Conservation (phyloP, 2,113 vertebrate genomes). For the Mellivora capensis region DNA sequence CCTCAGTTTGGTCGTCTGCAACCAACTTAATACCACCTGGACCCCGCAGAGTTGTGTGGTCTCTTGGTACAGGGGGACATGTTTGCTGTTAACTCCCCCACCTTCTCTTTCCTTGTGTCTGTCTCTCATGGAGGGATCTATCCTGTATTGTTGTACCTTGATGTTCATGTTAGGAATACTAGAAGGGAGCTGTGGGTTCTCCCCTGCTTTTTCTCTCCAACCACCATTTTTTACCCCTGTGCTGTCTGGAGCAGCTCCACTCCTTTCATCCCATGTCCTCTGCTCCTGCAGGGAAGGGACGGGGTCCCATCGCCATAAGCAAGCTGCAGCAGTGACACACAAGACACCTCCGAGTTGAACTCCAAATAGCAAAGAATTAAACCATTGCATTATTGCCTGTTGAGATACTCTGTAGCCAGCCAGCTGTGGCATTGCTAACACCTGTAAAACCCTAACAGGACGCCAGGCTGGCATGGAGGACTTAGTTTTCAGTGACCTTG, state of each 20-base stretch:
- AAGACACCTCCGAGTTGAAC: background rate
- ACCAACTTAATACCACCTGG: background rate
- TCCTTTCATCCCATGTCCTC: background rate
- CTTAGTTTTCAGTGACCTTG: background rate
- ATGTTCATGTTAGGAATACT: background rate
- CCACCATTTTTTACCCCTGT: background rate
- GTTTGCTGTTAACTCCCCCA: background rate
- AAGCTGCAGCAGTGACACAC: background rate
- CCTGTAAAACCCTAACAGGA: background rate
- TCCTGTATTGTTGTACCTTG: background rate
- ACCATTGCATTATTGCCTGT: background rate
- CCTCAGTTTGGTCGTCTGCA: background rate
- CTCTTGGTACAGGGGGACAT: background rate
- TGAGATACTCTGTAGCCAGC: background rate
- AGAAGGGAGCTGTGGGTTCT: background rate
- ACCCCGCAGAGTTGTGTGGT: background rate
- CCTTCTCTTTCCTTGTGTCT: background rate
- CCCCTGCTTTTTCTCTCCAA: background rate
- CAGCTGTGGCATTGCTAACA: background rate
- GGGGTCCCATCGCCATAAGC: background rate
- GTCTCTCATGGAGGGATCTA: background rate
- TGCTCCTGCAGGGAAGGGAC: background rate
- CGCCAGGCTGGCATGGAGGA: background rate
- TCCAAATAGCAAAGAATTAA: background rate
- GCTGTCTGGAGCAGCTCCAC: background rate